Conservation (phyloP, 2,888 invertebrate genomes). For the Alitta virens region DNA sequence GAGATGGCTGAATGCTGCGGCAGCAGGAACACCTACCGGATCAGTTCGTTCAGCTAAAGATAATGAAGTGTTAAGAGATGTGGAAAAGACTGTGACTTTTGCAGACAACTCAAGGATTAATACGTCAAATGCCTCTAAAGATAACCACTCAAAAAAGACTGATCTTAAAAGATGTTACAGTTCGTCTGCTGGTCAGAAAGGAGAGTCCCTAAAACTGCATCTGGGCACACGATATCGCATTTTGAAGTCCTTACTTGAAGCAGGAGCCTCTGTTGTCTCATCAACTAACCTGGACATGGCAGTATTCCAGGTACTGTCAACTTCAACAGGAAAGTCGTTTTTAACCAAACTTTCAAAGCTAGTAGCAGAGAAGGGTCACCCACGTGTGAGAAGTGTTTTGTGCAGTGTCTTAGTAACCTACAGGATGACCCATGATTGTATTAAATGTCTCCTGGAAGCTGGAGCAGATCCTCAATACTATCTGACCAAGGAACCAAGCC, state of each 20-base stretch:
- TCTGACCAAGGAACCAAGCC: background rate
- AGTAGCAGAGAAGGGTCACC: conserved; percentile 6
- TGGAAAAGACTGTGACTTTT: conserved; percentile 7
- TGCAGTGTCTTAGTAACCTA: conserved; percentile 10
- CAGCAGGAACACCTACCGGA: background rate
- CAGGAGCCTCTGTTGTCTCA: conserved; percentile 11
- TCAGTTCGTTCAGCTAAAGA: no score
- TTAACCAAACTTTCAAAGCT: conserved; percentile 16
- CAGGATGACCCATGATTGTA: background rate
- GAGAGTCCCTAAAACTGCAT: background rate
- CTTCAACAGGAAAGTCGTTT: background rate
- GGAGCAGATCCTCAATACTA: conserved; percentile 10
- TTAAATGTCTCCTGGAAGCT: background rate
- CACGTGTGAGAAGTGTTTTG: conserved; percentile 3
- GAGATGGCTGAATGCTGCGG: conserved; percentile 15
- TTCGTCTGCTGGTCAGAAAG: background rate
- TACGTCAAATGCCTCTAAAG: no score
- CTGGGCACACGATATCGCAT: conserved; percentile 17
- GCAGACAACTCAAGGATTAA: no score
- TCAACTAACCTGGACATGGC: conserved; percentile 5
- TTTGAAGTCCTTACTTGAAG: conserved; percentile 13
- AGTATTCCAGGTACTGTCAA: conserved; percentile 4
- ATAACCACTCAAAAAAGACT: no score
- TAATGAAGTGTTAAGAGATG: conserved; percentile 17
- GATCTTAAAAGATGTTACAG: no score